A percentile compares a stretch with the other conserved stretches of the same genome.
Evolutionary conservation across 2,113 vertebrate genomes (phyloP).

Genomic region (Gila orcuttii): DNA sequence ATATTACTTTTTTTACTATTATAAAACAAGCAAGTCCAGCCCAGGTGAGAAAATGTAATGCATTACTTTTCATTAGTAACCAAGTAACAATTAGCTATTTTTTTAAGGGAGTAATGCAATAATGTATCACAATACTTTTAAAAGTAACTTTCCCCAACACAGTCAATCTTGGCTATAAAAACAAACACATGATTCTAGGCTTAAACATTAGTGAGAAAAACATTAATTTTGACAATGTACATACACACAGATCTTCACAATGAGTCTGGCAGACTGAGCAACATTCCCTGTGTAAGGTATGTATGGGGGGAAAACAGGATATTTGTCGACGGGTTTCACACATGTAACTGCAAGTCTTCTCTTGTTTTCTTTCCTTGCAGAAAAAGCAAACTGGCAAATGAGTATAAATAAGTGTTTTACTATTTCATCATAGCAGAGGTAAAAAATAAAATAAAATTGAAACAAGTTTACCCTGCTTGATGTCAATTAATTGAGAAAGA

Average conservation of each 20-base stretch:
- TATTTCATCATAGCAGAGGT: background rate
- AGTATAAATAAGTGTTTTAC: background rate
- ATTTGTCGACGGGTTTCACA: background rate
- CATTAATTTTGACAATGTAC: too few species aligned
- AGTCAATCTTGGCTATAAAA: background rate
- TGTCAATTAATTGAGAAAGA: background rate
- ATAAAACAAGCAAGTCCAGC: too few species aligned
- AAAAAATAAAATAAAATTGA: background rate
- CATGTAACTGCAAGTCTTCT: constrained; percentile 3
- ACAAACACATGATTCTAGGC: background rate
- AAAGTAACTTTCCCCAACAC: too few species aligned
- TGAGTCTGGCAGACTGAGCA: background rate
- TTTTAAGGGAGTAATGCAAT: too few species aligned
- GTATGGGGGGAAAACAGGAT: background rate
- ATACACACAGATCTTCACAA: background rate
- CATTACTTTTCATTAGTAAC: too few species aligned
- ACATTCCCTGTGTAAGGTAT: background rate
- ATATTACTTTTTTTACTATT: too few species aligned
- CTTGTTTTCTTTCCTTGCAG: background rate
- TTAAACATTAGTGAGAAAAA: background rate
- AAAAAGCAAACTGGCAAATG: background rate
- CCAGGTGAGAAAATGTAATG: too few species aligned
- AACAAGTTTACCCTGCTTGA: background rate
- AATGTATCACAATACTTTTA: too few species aligned
- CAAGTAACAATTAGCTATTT: too few species aligned